Base-by-base conservation (phyloP, 2,113 vertebrate species). In the Callocephalon fimbriatum region DNA sequence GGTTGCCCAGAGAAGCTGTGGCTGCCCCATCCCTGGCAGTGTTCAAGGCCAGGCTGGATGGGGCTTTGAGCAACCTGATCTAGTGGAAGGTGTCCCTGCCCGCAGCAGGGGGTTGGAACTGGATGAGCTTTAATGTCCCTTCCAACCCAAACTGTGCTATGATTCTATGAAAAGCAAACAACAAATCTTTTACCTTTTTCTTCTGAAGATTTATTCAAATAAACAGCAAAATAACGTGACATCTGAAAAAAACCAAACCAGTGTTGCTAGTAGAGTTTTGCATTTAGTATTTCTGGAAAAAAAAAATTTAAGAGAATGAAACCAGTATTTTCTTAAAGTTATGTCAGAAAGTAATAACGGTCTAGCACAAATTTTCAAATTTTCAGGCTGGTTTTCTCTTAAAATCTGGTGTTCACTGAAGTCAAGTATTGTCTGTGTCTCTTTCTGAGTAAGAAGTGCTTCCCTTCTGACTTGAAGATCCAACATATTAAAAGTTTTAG, bases 381-480 rank as follows among this genome's bases (percentile, higher is more conserved):
- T 40, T 12, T 76, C 77, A 73, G 81, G 35, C 79, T 81, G 32
- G 12, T 50, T 96, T 96, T 97, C 76, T 79, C 40, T 95, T 58
- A 86, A 93, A 88, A 48, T 96, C 62, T 96, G 35, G 59, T 84
- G 78, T 59, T 96, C 48, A 29, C 86, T 65, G 18, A 86, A 96
- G 29, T 82, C n/a, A 42, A 96, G 65, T 77, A 86, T 67, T 67
- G 42, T 90, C 15, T 96, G 87, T 66, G 93, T 95, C 44, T 96
- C 84, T 84, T 91, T 96, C 54, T 97, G 54, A 67, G 70, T 95
- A 45, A 93, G 13, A 25, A 97, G 71, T 45, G 65, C 83, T 86
- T 98, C 88, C 63, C 94, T 97, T 75, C 81, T 53, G 22, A 95
- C 32, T n/a, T 76, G 59, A 47, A 97, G 89, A 78, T 65, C 91